Percentiles rank a stretch among this genome's conserved stretches.
Conservation (phyloP, 2,113 vertebrate species). For the Zapornia atra region DNA sequence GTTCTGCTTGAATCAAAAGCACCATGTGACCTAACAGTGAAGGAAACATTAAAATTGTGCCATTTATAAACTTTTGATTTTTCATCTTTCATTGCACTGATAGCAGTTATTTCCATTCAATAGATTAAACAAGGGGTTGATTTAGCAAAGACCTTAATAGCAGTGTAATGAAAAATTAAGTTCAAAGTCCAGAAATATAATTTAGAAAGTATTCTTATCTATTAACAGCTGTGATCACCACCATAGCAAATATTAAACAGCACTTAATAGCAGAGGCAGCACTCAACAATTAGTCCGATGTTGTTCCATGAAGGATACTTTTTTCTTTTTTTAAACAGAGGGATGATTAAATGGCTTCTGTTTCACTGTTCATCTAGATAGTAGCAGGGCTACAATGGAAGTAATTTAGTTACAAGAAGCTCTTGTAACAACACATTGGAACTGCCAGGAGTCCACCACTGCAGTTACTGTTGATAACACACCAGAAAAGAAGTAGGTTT, state of each 20-base stretch:
- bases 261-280: not conserved
- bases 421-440: not conserved
- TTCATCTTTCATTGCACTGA: not conserved
- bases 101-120: not conserved
- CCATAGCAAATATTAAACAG: not conserved
- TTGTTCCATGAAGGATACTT: not conserved
- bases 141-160: not conserved
- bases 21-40: not conserved
- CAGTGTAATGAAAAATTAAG: not conserved
- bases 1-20: not conserved
- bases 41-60: not conserved
- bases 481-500: not conserved
- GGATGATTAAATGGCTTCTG: not conserved
- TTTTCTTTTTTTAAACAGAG: not conserved
- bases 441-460: not conserved
- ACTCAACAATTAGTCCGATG: not conserved
- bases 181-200: not conserved
- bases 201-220: not conserved
- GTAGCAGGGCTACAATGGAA: not conserved
- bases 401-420: not conserved
- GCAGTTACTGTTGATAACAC: not conserved
- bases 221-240: not conserved
- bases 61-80: not conserved
- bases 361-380: not conserved
- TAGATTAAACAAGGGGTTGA: not conserved